Evolutionary conservation across 2,888 invertebrate species (phyloP).

Genomic region (Eupithecia exiguata): DNA sequence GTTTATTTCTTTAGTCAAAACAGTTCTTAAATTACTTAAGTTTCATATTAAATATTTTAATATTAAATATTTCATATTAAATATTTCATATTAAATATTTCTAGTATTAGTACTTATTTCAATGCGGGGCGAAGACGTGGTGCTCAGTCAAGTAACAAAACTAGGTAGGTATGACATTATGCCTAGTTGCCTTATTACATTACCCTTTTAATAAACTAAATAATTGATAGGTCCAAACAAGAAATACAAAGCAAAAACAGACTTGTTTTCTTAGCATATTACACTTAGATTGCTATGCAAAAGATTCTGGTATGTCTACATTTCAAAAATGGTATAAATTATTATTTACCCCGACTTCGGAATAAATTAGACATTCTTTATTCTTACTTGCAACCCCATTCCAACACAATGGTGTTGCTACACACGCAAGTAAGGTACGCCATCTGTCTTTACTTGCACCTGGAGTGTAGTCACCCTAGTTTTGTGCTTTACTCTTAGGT

Average conservation of each 20-base stretch:
- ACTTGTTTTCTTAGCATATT: background rate
- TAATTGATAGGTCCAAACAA: background rate
- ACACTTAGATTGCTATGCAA: background rate
- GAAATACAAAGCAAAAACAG: background rate
- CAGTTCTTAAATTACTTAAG: background rate
- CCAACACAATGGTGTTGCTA: slow-evolving; percentile 31
- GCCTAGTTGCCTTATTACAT: background rate
- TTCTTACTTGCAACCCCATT: slow-evolving; percentile 34
- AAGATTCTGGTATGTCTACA: background rate
- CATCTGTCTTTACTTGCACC: slow-evolving; percentile 49
- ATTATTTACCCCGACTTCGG: slow-evolving; percentile 23
- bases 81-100: no score
- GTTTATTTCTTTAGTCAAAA: background rate
- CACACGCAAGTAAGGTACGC: slow-evolving; percentile 35
- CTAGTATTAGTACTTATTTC: no score
- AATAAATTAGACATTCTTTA: slow-evolving; percentile 32
- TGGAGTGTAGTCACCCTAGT: slow-evolving; percentile 42
- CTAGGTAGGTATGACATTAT: background rate
- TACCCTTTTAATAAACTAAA: background rate
- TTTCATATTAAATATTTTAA: no score
- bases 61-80: no score
- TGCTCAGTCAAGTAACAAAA: background rate
- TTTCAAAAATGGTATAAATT: slow-evolving; percentile 10
- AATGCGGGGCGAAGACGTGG: background rate
- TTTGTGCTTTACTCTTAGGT: slow-evolving; percentile 24